phyloP scores from a whole-genome alignment of 2,797 vertebrate species.

The Xiphophorus birchmanni region DNA sequence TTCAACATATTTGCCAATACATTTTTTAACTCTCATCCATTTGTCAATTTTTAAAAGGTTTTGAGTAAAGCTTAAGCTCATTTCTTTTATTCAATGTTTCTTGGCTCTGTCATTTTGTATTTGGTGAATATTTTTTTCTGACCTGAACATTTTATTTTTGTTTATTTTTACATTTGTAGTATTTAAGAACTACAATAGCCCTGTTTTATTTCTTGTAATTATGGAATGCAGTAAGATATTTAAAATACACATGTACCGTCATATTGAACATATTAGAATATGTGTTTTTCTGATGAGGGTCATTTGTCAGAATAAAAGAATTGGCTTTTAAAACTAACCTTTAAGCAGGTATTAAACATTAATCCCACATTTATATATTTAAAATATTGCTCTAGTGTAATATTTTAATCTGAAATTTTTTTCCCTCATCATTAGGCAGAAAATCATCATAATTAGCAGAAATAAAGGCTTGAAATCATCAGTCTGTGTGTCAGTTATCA shows the following conservation, averaged over 20 bases:
- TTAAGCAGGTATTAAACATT: background rate
- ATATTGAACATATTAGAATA: background rate
- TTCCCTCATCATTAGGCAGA: background rate
- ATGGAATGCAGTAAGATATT: background rate
- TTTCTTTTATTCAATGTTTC: slow-evolving; percentile 25
- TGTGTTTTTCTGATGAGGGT: background rate
- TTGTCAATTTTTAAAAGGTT: slow-evolving; percentile 14
- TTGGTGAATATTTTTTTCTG: slow-evolving; percentile 17
- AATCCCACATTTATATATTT: background rate
- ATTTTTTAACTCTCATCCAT: slow-evolving; percentile 5
- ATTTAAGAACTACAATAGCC: background rate
- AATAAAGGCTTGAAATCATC: background rate
- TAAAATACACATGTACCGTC: background rate
- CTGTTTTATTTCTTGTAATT: background rate
- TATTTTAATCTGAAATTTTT: background rate
- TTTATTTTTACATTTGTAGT: background rate
- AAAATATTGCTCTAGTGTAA: background rate
- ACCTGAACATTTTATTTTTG: background rate
- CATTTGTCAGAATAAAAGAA: background rate
- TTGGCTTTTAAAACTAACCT: background rate
- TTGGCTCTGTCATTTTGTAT: slow-evolving; percentile 1
- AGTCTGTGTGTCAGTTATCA: background rate
- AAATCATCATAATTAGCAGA: background rate
- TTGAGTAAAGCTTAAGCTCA: background rate
- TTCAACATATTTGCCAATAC: slow-evolving; percentile 8